phyloP scores from a whole-genome alignment of 64 coral and sea anemone species.

The Stichodactyla helianthus region DNA sequence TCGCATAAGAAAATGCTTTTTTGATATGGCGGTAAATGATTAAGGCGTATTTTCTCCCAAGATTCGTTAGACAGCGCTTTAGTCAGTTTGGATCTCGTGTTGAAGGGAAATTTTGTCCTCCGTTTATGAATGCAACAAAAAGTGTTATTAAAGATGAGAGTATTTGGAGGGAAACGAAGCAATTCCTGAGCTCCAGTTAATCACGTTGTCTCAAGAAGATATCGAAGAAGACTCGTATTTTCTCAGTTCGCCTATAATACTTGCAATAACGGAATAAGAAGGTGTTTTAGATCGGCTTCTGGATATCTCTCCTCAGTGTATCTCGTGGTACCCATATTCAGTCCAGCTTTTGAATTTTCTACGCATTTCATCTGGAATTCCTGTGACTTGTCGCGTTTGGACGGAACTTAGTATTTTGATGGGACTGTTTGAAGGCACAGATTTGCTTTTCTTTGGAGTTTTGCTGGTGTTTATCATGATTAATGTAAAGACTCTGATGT shows the following conservation, averaged over 20 bases:
- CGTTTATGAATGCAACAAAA: slow-evolving; percentile 81
- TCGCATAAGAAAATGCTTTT: not conserved
- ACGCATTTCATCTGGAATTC: slow-evolving; percentile 51
- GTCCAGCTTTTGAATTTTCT: slow-evolving; percentile 58
- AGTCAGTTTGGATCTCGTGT: slow-evolving; percentile 94
- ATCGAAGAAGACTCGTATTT: slow-evolving; percentile 11
- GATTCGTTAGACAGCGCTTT: slow-evolving; percentile 48
- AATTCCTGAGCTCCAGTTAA: slow-evolving; percentile 43
- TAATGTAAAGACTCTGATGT: slow-evolving; percentile 65
- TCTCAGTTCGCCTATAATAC: slow-evolving; percentile 24
- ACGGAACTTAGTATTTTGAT: slow-evolving; percentile 49
- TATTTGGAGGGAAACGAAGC: slow-evolving; percentile 52
- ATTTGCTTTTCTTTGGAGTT: slow-evolving; percentile 71
- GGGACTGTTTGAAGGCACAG: slow-evolving; percentile 56
- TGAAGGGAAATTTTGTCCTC: slow-evolving; percentile 97
- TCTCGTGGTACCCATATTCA: slow-evolving; percentile 67
- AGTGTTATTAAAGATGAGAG: slow-evolving; percentile 57
- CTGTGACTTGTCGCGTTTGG: slow-evolving; percentile 4
- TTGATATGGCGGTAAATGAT: slow-evolving; percentile 42
- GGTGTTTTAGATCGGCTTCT: slow-evolving; percentile 48
- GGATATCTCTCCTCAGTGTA: slow-evolving; percentile 59
- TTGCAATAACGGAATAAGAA: slow-evolving; percentile 59
- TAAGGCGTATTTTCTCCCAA: slow-evolving; percentile 42
- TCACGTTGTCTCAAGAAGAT: slow-evolving; percentile 22
- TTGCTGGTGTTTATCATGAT: slow-evolving; percentile 82